Base-by-base conservation (phyloP, 2,113 vertebrate genomes). In the Osmerus mordax region DNA sequence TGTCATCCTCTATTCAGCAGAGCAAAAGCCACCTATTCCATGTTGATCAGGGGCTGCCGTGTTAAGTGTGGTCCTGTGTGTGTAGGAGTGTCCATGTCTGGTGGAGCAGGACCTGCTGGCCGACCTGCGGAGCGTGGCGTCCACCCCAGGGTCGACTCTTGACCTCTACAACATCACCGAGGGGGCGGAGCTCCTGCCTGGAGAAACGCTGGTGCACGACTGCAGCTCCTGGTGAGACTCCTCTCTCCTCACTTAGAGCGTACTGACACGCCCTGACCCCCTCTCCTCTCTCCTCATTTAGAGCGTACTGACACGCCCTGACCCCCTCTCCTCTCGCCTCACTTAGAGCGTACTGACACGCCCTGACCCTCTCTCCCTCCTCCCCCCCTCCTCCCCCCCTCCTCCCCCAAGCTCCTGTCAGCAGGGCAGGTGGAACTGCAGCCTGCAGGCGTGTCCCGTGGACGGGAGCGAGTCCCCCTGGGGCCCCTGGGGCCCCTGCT, bases 81-180 rank as follows among this genome's bases (percentile, higher is more conserved):
- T 66, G 47, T 78, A 96, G 96, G 93, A 94, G 68, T 96, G 96
- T 74, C 94, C 95, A 0, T 97, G 95, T 23, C 36, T 88, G 69
- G 88, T 96, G 71, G 89, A 93, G 3, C 71, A 67, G 2, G 81
- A 78, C 13, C 69, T 92, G 18, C 79, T 95, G 69, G 29, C 79
- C 21, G 80, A 85, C 23, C 74, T 96, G 52, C 86, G 78, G 69
- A 86, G 83, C 0, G 69, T 83, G 0, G 87, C 88, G 0, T 0
- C 69, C 3, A 81, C 70, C 1, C 75, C 83, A 0, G 64, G 84
- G 1, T 68, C 66, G 11, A 61, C 54, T 41, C 81, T 75, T 28
- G 69, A 79, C 11, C 58, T 85, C 3, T 72, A 86, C 2, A 84
- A 76, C 65, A 68, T 95, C 41, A 77, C 76, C 5, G 86, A 86